A percentile compares a stretch with the other conserved stretches of the same genome.
These are phyloP conservation scores for Heteractis magnifica DNA, from an alignment of 92 coral and sea anemone genomes.

Conservation along the genomic window DNA sequence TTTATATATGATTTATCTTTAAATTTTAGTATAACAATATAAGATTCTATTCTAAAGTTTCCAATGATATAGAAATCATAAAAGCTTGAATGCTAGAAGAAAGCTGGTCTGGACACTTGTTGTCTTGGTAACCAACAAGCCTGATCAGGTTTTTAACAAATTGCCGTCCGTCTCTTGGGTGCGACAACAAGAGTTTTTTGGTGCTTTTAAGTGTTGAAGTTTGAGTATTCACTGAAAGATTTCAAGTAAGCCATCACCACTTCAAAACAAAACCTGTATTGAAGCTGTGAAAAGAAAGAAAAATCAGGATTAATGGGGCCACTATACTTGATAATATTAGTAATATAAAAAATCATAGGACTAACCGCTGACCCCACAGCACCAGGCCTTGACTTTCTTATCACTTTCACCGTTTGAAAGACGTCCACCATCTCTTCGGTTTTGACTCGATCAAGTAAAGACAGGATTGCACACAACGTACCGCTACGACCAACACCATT, in stretches of 20 bases:
- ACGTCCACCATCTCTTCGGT: slow-evolving; percentile 58
- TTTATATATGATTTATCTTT: too few species aligned
- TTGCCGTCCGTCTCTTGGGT: too few species aligned
- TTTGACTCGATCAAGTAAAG: slow-evolving; percentile 54
- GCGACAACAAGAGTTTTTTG: too few species aligned
- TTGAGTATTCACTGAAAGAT: slow-evolving; percentile 37
- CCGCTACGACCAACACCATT: slow-evolving; percentile 68
- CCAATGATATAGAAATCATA: too few species aligned
- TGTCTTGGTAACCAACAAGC: too few species aligned
- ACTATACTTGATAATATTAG: too few species aligned
- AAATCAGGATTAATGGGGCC: background rate
- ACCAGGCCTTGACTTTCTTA: slow-evolving; percentile 43
- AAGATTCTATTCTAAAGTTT: too few species aligned
- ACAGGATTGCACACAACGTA: slow-evolving; percentile 47
- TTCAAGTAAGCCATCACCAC: slow-evolving; percentile 45
- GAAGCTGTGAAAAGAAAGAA: slow-evolving; percentile 10
- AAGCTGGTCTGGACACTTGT: too few species aligned
- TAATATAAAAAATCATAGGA: background rate
- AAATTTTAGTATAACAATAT: too few species aligned
- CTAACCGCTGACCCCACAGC: slow-evolving; percentile 58
- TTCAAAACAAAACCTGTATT: slow-evolving; percentile 40
- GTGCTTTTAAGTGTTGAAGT: slow-evolving; percentile 2
- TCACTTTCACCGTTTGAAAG: slow-evolving; percentile 47
- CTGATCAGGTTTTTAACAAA: too few species aligned
- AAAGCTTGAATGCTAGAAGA: too few species aligned